Percentiles rank a stretch among this genome's conserved stretches.
phyloP scores from a whole-genome alignment of 2,113 vertebrate genomes.

The Scomber colias region DNA sequence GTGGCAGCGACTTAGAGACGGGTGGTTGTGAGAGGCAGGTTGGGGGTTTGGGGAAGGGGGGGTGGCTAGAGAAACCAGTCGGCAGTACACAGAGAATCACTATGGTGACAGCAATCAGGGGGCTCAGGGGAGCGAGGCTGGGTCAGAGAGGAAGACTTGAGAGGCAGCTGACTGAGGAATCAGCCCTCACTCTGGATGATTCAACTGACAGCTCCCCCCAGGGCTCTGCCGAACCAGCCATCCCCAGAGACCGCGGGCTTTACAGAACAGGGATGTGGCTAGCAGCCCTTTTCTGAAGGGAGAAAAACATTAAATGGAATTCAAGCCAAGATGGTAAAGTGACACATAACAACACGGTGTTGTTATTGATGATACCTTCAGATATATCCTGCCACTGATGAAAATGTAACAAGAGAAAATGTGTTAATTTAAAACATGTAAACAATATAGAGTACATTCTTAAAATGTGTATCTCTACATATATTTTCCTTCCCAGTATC shows the following conservation, averaged over 20 bases:
- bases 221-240: conserved; percentile 63
- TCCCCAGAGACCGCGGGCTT: conserved; percentile 66
- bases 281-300: conserved; percentile 50
- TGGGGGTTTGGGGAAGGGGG: neutral
- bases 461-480: conserved; percentile 22
- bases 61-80: conserved; percentile 34
- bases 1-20: conserved; percentile 51
- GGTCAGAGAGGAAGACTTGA: conserved; percentile 83
- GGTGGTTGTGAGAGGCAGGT: conserved; percentile 31
- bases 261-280: conserved; percentile 68
- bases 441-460: conserved; percentile 31
- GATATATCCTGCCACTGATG: conserved; percentile 20
- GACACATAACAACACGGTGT: conserved; percentile 12
- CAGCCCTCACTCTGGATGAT: conserved; percentile 82
- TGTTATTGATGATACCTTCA: conserved; percentile 33
- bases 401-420: conserved; percentile 37
- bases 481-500: conserved; percentile 22
- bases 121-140: conserved; percentile 78
- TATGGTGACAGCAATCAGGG: conserved; percentile 87
- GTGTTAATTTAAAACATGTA: conserved; percentile 63
- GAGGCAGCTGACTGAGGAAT: conserved; percentile 86
- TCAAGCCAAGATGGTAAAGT: conserved; percentile 36
- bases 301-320: conserved; percentile 22
- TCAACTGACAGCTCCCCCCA: conserved; percentile 81
- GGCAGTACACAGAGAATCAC: conserved; percentile 84